Conservation (phyloP, 2,113 vertebrate species). For the Struthidea cinerea region DNA sequence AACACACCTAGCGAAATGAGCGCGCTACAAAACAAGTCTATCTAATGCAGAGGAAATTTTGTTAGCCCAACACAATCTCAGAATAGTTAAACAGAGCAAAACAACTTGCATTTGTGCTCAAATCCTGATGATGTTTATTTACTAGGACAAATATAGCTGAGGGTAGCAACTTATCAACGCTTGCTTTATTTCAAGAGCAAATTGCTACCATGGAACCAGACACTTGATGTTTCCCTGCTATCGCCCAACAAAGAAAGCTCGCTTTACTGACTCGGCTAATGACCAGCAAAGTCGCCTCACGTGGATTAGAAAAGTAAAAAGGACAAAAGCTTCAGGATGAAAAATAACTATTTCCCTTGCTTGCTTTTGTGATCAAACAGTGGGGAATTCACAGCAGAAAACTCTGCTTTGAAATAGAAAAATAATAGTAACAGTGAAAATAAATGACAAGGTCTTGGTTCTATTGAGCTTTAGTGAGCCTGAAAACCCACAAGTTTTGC, state of each 20-base stretch:
- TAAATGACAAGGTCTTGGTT: slow-evolving; percentile 16
- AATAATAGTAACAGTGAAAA: slow-evolving; percentile 34
- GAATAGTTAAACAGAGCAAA: slow-evolving; percentile 41
- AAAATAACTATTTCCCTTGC: slow-evolving; percentile 35
- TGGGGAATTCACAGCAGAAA: slow-evolving; percentile 9
- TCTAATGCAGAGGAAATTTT: background rate
- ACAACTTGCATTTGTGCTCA: slow-evolving; percentile 38
- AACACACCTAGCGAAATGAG: rapidly evolving
- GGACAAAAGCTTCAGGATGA: slow-evolving; percentile 44
- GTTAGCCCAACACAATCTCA: background rate
- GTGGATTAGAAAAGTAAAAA: slow-evolving; percentile 40
- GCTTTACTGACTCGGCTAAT: background rate
- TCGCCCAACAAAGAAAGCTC: slow-evolving; percentile 16
- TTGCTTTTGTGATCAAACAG: slow-evolving; percentile 50
- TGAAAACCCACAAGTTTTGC: slow-evolving; percentile 21
- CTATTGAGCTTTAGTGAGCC: slow-evolving; percentile 24
- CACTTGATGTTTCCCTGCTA: slow-evolving; percentile 54
- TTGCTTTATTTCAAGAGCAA: slow-evolving; percentile 57
- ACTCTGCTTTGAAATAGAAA: slow-evolving; percentile 39
- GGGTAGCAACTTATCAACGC: slow-evolving; percentile 46
- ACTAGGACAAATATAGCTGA: slow-evolving; percentile 62
- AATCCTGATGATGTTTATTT: slow-evolving; percentile 58
- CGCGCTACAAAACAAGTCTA: rapidly evolving
- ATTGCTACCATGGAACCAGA: slow-evolving; percentile 57
- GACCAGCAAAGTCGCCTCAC: background rate